Base-by-base conservation (phyloP, 2,797 vertebrate species). In the Enteromius trimaculatus region DNA sequence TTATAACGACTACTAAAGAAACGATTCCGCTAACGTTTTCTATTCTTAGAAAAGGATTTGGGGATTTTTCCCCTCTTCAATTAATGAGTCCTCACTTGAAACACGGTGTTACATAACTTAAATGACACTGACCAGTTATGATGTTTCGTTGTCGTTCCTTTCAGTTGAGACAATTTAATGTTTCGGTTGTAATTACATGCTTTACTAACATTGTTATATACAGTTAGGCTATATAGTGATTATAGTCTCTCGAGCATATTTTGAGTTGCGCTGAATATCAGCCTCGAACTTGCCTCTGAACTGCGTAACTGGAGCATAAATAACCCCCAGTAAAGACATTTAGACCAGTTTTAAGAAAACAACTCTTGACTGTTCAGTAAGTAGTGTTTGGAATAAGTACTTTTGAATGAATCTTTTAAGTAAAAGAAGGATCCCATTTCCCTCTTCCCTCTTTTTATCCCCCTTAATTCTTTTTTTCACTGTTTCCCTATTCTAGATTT, bases 1-100 rank as follows among this genome's bases (percentile, higher is more conserved):
- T 14, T 62, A 31, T 55, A 62, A 31, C 34, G n/a, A 44, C 23
- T 16, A 13, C 23, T 10, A 60, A 10, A 39, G 11, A 11, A 60
- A 72, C 62, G 10, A 49, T 23, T 14, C 13, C 23, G 34, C 23
- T 39, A 21, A 16, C 13, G 60, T 68, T 83, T 58, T 14, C 44
- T 77, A 64, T 78, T 82, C 39, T 85, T 82, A 77, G 47, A 51
- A 72, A 66, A 19, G 23, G 47, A 85, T 80, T 66, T 69, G 49
- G 10, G 71, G 74, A 81, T 66, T 60, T 17, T 55, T 17, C 26
- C 80, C 8, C 60, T 55, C 47, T 66, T 42, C 6, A 65, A 29
- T 81, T 31, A 71, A 72, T 39, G 49, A 74, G 26, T 69, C 42
- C 60, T 72, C 39, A 31, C 77, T 83, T 75, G 42, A 19, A 77